Percentiles rank a stretch among this genome's conserved stretches.
These are phyloP conservation scores for Cephonodes hylas DNA, from an alignment of 2,888 invertebrate genomes.

Conservation along the genomic window DNA sequence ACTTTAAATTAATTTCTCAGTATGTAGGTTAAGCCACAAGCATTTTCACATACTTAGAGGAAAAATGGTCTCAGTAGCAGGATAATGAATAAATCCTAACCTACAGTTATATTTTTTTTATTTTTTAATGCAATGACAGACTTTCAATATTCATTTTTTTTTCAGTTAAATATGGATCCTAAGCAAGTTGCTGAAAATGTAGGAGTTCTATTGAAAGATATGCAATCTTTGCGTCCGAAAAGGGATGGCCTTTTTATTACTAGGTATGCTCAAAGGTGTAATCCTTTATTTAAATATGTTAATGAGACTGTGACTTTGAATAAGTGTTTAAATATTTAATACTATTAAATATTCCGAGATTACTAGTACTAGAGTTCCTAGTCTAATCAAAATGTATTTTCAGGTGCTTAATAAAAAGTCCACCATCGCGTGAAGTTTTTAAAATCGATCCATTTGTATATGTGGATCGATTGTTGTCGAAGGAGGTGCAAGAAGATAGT, in stretches of 20 bases:
- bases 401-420: conserved; percentile 83
- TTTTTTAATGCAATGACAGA: not conserved
- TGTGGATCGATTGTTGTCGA: conserved; percentile 60
- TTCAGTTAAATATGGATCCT: conserved; percentile 87
- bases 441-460: conserved; percentile 84
- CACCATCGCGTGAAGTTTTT: conserved; percentile 84
- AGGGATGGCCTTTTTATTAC: conserved; percentile 86
- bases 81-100: too few relatives aligned
- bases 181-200: conserved; percentile 88
- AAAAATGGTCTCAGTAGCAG: too few relatives aligned
- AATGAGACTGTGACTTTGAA: not conserved
- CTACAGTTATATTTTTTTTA: not conserved
- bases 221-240: conserved; percentile 84
- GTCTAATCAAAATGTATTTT: too few relatives aligned
- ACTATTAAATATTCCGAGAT: too few relatives aligned
- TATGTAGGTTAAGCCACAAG: too few relatives aligned
- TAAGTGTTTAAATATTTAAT: not conserved
- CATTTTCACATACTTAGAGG: too few relatives aligned
- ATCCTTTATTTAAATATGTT: too few relatives aligned
- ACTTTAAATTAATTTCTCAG: too few relatives aligned
- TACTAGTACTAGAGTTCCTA: too few relatives aligned
- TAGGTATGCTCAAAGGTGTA: conserved; percentile 75
- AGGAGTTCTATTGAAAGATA: conserved; percentile 82
- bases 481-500: conserved; percentile 67
- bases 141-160: conserved; percentile 23